Base-by-base conservation (phyloP, 37 sponge, comb jelly and placozoan genomes). In the Sycon ciliatum region DNA sequence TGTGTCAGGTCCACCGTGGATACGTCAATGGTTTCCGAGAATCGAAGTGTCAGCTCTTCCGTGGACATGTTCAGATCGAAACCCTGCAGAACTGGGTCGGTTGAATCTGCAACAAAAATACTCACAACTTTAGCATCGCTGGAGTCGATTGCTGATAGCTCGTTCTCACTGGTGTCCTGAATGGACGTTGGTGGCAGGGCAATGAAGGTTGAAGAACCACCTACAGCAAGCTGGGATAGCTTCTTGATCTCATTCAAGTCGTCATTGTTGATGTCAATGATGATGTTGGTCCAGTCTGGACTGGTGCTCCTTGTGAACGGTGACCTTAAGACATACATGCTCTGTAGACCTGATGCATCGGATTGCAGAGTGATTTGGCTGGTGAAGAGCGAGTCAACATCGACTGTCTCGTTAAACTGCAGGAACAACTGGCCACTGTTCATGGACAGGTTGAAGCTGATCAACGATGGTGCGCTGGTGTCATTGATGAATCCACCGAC, bases 241-340 rank as follows among this genome's bases (percentile, higher is more conserved):
- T 56, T 65, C 73, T 92, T 92, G 38, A 92, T 39, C 9, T 86
- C 86, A 80, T 87, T 87, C 2, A 88, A 60, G 64, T 92, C 93
- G 28, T 36, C 22, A 20, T 54, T 13, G 18, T 81, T 56, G 31
- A 92, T 37, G 20, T 27, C 23, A 20, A 92, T 76, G 18, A 20
- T 18, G 13, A 46, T 46, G 16, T 13, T 46, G 53, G 13, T 18
- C 53, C 16, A 46, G 53, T 46, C 13, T 46, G n/a, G n/a, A n/a
- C n/a, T n/a, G n/a, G n/a, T n/a, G n/a, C n/a, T n/a, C n/a, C n/a
- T n/a, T n/a, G n/a, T n/a, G n/a, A n/a, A n/a, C n/a, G n/a, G n/a
- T n/a, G n/a, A n/a, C n/a, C n/a, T n/a, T n/a, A n/a, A n/a, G n/a
- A n/a, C n/a, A n/a, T n/a, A n/a, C n/a, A n/a, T n/a, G n/a, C n/a